phyloP scores from a whole-genome alignment of 2,113 vertebrate species.

The cattle (Bos taurus) region ARS-UCD2.0 NC_037345.1:18346501-18347000 shows the following conservation, averaged over 20 bases:
- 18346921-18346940: neutral
- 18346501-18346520: neutral
- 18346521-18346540: neutral
- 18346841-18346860: neutral
- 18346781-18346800: neutral
- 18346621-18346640: neutral
- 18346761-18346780: neutral
- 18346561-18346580: neutral
- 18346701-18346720: neutral
- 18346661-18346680: neutral
- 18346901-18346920: neutral
- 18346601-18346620: neutral
- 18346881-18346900: neutral
- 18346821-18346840: neutral
- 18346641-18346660: neutral
- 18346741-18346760: neutral
- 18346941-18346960: neutral
- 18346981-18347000: neutral
- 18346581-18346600: neutral
- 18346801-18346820: neutral
- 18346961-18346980: neutral
- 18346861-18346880: accelerated
- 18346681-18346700: neutral
- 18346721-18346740: neutral
- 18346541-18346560: neutral